These are phyloP conservation scores for Ophiodon elongatus DNA, from an alignment of 2,113 vertebrate species.

Conservation along the genomic window DNA sequence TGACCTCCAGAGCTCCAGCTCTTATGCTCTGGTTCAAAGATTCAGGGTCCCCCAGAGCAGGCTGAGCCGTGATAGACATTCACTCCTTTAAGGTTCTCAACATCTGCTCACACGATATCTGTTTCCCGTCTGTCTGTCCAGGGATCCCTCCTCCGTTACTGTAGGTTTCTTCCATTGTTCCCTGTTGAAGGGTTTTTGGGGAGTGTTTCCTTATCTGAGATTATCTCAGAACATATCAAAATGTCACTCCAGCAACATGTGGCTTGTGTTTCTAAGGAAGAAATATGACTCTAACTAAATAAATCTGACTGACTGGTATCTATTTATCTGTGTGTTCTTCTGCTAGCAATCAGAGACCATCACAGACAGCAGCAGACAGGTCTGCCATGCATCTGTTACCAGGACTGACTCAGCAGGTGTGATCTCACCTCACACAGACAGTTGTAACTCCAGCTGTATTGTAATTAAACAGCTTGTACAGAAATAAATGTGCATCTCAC, in stretches of 20 bases:
- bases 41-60: no score
- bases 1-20: no score
- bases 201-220: not conserved
- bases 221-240: not conserved
- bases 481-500: not conserved
- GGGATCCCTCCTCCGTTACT: no score
- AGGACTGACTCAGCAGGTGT: not conserved
- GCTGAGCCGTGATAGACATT: no score
- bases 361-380: not conserved
- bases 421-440: slow-evolving; percentile 1
- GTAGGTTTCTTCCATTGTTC: not conserved
- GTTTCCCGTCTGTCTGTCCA: not conserved
- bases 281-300: not conserved
- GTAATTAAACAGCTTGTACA: not conserved
- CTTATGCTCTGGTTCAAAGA: no score
- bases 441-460: not conserved
- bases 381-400: not conserved
- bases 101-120: not conserved
- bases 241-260: not conserved
- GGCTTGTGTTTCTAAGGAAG: not conserved
- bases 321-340: not conserved
- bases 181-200: not conserved
- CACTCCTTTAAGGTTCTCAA: not conserved
- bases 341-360: not conserved
- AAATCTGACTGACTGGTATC: not conserved